Conservation (phyloP, 2,113 vertebrate genomes). For the Cyprinodon tularosa region DNA sequence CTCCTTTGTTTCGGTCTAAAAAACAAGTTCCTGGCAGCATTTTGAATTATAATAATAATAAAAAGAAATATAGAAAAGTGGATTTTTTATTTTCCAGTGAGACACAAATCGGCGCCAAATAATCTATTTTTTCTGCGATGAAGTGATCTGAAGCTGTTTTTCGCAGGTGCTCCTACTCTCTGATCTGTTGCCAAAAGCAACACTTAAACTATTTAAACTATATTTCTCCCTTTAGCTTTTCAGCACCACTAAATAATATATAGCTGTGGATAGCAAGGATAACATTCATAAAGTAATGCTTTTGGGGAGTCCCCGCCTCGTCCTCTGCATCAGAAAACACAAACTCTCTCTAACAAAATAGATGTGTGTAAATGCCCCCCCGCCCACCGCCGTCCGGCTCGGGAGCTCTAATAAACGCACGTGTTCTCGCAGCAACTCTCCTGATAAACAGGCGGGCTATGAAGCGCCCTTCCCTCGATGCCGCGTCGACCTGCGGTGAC, state of each 20-base stretch:
- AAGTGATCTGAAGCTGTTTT: not conserved
- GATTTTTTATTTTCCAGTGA: not conserved
- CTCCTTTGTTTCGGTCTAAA: too few relatives aligned
- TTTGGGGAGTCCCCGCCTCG: not conserved
- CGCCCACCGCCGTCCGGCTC: not conserved
- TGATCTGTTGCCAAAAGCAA: conserved; percentile 4
- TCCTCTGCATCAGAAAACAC: conserved; percentile 13
- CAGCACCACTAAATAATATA: conserved; percentile 21
- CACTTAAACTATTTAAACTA: not conserved
- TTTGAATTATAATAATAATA: not conserved
- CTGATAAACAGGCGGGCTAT: not conserved
- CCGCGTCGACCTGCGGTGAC: conserved; percentile 5
- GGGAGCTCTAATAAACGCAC: conserved; percentile 7
- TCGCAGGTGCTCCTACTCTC: not conserved
- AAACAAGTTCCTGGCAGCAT: not conserved
- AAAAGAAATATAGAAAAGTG: not conserved
- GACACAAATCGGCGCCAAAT: not conserved
- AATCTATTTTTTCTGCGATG: not conserved
- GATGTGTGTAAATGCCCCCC: not conserved
- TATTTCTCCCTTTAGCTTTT: conserved; percentile 16
- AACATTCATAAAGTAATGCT: not conserved
- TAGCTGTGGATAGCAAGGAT: not conserved
- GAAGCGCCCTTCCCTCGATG: not conserved
- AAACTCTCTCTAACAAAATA: conserved; percentile 7
- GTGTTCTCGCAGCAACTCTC: conserved; percentile 3